A percentile compares a stretch with the other conserved stretches of the same genome.
Conservation (phyloP, 2,888 invertebrate species). For the Diploptera punctata region DNA sequence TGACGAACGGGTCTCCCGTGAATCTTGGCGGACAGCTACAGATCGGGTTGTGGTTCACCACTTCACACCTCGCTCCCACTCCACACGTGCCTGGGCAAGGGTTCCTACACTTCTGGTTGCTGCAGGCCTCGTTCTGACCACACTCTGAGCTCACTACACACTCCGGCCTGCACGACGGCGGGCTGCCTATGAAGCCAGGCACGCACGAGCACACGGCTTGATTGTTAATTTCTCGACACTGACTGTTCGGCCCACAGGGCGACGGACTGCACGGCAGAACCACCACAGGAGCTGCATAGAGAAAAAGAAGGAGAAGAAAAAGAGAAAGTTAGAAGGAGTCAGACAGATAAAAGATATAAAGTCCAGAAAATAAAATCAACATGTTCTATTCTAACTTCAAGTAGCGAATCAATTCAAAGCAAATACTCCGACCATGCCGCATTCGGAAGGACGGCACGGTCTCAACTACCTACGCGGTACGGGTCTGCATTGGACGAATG, state of each 20-base stretch:
- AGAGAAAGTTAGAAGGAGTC: slow-evolving; percentile 4
- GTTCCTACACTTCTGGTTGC: slow-evolving; percentile 60
- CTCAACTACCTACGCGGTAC: slow-evolving; percentile 47
- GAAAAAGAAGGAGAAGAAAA: slow-evolving; percentile 36
- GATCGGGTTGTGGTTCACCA: slow-evolving; percentile 77
- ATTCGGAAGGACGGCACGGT: too few species aligned
- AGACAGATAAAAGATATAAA: not conserved
- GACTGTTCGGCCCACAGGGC: slow-evolving; percentile 59
- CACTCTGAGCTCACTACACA: slow-evolving; percentile 62
- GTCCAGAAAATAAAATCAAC: not conserved
- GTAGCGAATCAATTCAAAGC: slow-evolving; percentile 6
- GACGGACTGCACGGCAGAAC: slow-evolving; percentile 73
- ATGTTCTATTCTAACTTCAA: too few species aligned
- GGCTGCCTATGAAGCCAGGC: slow-evolving; percentile 58
- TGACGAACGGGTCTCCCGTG: slow-evolving; percentile 77
- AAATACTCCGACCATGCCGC: too few species aligned
- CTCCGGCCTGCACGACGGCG: slow-evolving; percentile 60
- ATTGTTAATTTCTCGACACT: slow-evolving; percentile 58
- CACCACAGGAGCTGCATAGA: slow-evolving; percentile 56
- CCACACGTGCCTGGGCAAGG: slow-evolving; percentile 65
- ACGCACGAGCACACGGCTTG: slow-evolving; percentile 60
- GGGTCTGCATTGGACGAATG: slow-evolving; percentile 66
- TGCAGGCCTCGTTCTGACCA: slow-evolving; percentile 59
- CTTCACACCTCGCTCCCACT: slow-evolving; percentile 71
- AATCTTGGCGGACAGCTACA: slow-evolving; percentile 73